Conservation (phyloP, 2,888 invertebrate species). For the Agriopis marginaria region DNA sequence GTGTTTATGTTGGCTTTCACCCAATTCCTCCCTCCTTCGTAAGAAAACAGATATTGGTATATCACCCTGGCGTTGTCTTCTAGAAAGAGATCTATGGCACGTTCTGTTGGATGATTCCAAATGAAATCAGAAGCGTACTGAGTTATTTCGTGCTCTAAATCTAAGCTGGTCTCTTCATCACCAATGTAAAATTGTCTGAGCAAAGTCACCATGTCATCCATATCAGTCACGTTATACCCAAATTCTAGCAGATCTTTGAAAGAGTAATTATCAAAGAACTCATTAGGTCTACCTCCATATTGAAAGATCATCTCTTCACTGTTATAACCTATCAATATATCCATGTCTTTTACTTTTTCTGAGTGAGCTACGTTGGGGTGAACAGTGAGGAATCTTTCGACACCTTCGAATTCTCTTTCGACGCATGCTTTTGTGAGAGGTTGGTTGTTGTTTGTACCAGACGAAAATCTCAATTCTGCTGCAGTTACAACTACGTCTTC, state of each 20-base stretch:
- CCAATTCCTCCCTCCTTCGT: constrained; percentile 55
- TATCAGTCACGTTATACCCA: constrained; percentile 14
- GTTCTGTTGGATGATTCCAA: constrained; percentile 51
- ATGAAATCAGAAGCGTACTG: constrained; percentile 53
- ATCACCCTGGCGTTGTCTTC: constrained; percentile 43
- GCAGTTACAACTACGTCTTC: constrained; percentile 30
- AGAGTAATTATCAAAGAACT: constrained; percentile 28
- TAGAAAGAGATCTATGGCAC: constrained; percentile 48
- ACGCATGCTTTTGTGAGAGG: constrained; percentile 42
- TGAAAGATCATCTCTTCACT: constrained; percentile 44
- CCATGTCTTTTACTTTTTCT: constrained; percentile 27
- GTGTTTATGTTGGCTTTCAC: constrained; percentile 45
- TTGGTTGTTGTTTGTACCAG: constrained; percentile 12
- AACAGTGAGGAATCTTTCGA: constrained; percentile 37
- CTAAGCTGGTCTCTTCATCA: constrained; percentile 5
- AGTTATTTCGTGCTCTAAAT: constrained; percentile 29
- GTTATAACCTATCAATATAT: constrained; percentile 40
- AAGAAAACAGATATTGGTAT: constrained; percentile 59
- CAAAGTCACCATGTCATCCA: constrained; percentile 3
- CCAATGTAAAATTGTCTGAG: constrained; percentile 19
- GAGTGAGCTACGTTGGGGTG: constrained; percentile 42
- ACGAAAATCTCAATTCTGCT: constrained; percentile 15
- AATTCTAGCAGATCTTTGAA: constrained; percentile 16
- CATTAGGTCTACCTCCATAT: constrained; percentile 30
- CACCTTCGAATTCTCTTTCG: constrained; percentile 36